Conservation (phyloP, 2,113 vertebrate species). For the Deroptyus accipitrinus region DNA sequence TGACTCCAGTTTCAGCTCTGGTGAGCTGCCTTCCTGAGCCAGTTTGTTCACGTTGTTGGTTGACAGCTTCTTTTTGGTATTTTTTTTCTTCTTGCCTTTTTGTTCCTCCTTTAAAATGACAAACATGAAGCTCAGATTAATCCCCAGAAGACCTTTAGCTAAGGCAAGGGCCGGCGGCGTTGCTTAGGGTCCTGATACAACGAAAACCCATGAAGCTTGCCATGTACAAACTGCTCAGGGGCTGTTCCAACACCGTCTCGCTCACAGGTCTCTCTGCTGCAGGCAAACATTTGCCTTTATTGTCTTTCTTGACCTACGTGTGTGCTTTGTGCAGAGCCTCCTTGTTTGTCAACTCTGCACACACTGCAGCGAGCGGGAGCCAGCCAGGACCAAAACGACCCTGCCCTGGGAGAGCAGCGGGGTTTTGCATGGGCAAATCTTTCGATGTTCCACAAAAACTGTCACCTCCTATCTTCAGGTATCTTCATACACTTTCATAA, state of each 20-base stretch:
- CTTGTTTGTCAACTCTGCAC: neutral
- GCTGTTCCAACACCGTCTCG: neutral
- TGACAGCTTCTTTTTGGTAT: conserved; percentile 89
- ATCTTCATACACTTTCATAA: conserved; percentile 39
- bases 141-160: conserved; percentile 47
- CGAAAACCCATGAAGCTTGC: neutral
- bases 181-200: conserved; percentile 11
- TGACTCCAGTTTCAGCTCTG: conserved; percentile 86
- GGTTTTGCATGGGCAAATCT: neutral
- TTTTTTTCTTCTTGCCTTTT: conserved; percentile 96
- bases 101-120: conserved; percentile 89
- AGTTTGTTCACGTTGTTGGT: conserved; percentile 76
- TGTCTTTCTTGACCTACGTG: neutral
- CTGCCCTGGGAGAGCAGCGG: neutral
- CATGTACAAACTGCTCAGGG: neutral
- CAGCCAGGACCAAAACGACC: neutral
- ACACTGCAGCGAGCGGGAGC: neutral
- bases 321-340: neutral
- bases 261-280: neutral
- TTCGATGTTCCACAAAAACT: conserved; percentile 19
- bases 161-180: conserved; percentile 8
- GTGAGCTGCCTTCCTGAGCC: conserved; percentile 91
- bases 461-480: conserved; percentile 43
- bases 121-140: conserved; percentile 61
- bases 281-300: neutral